A percentile compares a stretch with the other conserved stretches of the same genome.
Evolutionary conservation across 2,113 vertebrate species (phyloP).

Genomic region (Rafetus swinhoei): DNA sequence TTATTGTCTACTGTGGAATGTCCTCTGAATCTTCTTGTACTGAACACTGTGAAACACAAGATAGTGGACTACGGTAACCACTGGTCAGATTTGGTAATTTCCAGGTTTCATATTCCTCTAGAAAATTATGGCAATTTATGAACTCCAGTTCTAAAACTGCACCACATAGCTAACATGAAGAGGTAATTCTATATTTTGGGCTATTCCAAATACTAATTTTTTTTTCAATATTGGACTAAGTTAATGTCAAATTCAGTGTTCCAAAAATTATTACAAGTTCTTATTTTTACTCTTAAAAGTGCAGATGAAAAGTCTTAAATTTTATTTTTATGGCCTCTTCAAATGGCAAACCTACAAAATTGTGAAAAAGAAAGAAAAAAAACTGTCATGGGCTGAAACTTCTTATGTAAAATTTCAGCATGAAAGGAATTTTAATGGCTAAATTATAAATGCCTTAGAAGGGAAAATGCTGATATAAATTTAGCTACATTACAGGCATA

Average conservation of each 20-base stretch:
- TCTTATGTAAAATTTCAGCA: neutral
- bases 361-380: neutral
- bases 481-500: neutral
- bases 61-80: neutral
- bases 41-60: neutral
- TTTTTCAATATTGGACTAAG: neutral
- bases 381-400: neutral
- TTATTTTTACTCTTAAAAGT: neutral
- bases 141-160: neutral
- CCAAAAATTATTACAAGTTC: neutral
- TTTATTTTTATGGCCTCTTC: neutral
- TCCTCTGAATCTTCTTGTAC: neutral
- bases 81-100: neutral
- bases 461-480: neutral
- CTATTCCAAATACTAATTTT: neutral
- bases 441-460: neutral
- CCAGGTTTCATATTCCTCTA: neutral
- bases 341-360: neutral
- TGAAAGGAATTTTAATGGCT: accelerated
- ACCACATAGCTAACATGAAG: neutral
- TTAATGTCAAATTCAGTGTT: neutral
- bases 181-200: neutral
- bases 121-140: neutral
- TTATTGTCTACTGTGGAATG: neutral
- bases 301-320: neutral